Conservation (phyloP, 2,113 vertebrate species). For the Melanocharis versteri region DNA sequence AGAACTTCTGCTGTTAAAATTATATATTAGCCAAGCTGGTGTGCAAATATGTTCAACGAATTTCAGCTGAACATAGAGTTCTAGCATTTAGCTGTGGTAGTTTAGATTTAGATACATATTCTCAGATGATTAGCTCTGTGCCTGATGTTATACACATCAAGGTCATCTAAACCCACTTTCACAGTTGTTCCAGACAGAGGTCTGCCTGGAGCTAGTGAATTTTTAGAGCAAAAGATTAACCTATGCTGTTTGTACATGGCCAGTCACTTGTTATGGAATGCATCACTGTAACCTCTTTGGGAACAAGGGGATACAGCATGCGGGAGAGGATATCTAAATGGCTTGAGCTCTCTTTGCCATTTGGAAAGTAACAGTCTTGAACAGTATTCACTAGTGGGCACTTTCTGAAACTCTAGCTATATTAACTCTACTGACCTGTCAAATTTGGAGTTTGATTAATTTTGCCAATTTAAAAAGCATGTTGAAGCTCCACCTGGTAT, state of each 20-base stretch:
- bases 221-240: constrained; percentile 37
- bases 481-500: background rate
- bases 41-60: background rate
- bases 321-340: background rate
- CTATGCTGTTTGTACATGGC: background rate
- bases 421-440: background rate
- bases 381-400: background rate
- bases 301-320: background rate
- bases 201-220: background rate
- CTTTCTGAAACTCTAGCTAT: background rate
- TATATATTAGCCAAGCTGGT: constrained; percentile 2
- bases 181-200: background rate
- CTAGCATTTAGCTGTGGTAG: background rate
- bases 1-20: constrained; percentile 36
- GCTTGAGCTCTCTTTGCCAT: background rate
- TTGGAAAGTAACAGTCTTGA: background rate
- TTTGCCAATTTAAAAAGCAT: background rate
- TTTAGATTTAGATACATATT: background rate
- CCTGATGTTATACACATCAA: background rate
- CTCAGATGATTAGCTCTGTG: background rate
- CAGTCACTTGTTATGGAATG: background rate
- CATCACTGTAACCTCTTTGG: background rate
- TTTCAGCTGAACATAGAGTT: background rate
- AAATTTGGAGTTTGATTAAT: constrained; percentile 5
- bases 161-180: background rate